These are phyloP conservation scores for Chironomus striatipennis DNA, from an alignment of 1,140 invertebrate genomes.

Conservation along the genomic window DNA sequence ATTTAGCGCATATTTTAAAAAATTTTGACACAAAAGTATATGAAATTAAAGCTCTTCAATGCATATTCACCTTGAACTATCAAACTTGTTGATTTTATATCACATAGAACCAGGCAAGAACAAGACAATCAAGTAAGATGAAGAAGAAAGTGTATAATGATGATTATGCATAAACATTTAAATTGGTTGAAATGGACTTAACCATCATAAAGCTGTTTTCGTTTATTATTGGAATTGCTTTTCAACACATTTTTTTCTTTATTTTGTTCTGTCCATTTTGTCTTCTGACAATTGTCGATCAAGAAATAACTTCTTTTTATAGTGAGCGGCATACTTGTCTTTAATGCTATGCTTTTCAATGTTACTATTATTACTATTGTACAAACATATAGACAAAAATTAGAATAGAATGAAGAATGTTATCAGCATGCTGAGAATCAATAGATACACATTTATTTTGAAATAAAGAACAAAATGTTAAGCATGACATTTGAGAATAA, in stretches of 20 bases:
- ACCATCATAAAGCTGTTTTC: slow-evolving; percentile 8
- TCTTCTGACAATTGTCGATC: slow-evolving; percentile 12
- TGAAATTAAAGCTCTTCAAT: no score
- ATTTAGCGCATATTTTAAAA: no score
- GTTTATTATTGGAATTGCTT: slow-evolving; percentile 8
- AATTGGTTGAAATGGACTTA: slow-evolving; percentile 13
- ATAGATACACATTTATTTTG: no score
- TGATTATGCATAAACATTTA: slow-evolving; percentile 14
- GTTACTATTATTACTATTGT: background rate
- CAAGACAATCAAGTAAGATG: background rate
- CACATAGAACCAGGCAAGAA: no score
- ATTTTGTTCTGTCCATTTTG: background rate
- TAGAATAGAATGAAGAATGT: background rate
- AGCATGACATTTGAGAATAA: slow-evolving; percentile 6
- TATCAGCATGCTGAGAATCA: background rate
- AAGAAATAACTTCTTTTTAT: background rate
- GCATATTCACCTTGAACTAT: no score
- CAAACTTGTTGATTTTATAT: no score
- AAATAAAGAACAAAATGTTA: background rate
- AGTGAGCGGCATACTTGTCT: background rate
- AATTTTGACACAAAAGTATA: no score
- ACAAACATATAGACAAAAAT: background rate
- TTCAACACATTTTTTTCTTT: background rate
- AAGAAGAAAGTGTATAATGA: background rate
- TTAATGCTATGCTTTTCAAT: slow-evolving; percentile 4